Percentiles rank a stretch among this genome's conserved stretches.
Evolutionary conservation across 2,113 vertebrate species (phyloP).

Genomic region (Coreoperca whiteheadi): DNA sequence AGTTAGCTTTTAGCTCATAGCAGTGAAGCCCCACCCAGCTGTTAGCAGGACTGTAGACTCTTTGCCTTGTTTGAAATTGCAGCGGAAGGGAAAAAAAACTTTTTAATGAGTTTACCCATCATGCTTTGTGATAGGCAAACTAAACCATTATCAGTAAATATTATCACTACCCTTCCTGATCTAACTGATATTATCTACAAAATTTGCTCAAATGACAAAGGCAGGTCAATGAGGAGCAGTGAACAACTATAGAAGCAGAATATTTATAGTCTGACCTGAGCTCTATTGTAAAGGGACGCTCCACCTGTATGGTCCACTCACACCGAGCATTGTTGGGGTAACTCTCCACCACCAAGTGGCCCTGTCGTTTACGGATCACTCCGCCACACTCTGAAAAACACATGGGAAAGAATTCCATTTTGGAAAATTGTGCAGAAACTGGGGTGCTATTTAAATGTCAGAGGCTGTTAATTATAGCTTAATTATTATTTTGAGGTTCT

Average conservation of each 20-base stretch:
- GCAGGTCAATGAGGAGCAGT: neutral
- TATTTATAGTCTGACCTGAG: conserved; percentile 85
- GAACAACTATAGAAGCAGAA: neutral
- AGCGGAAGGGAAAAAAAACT: neutral
- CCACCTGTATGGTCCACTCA: conserved; percentile 94
- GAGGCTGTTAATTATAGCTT: conserved; percentile 15
- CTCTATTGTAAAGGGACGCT: conserved; percentile 90
- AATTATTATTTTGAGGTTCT: conserved; percentile 33
- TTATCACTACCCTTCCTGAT: neutral
- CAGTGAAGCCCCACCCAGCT: neutral
- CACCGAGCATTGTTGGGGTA: conserved; percentile 96
- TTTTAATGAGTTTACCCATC: neutral
- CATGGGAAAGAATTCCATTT: conserved; percentile 20
- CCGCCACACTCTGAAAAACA: conserved; percentile 90
- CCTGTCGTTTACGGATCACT: conserved; percentile 88
- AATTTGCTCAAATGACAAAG: neutral
- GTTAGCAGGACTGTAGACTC: neutral
- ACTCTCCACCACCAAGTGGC: conserved; percentile 94
- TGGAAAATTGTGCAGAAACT: conserved; percentile 1
- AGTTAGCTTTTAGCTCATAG: neutral
- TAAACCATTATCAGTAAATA: neutral
- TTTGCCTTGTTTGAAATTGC: neutral
- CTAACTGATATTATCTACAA: neutral
- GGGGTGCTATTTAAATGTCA: neutral
- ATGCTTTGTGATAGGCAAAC: neutral